A percentile compares a stretch with the other conserved stretches of the same genome.
Conservation (phyloP, 2,113 vertebrate genomes). For the Manacus vitellinus region DNA sequence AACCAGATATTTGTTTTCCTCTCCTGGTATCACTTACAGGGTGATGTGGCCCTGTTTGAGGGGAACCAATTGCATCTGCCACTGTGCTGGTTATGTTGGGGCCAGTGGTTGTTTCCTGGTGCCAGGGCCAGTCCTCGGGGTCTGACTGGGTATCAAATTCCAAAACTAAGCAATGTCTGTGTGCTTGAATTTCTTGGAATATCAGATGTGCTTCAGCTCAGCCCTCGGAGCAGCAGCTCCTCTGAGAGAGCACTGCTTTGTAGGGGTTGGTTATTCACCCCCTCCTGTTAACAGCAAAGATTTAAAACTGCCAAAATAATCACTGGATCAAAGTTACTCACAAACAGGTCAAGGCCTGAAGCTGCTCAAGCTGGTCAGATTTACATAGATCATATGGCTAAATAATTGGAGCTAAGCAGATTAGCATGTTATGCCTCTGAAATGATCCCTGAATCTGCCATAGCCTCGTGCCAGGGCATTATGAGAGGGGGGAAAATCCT, state of each 20-base stretch:
- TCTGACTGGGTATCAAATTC: not conserved
- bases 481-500: not conserved
- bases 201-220: not conserved
- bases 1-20: not conserved
- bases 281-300: not conserved
- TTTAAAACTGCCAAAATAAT: conserved; percentile 48
- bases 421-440: conserved; percentile 49
- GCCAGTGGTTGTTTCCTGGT: no score
- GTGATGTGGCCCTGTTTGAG: not conserved
- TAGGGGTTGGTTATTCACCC: not conserved
- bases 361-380: conserved; percentile 43
- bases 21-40: not conserved
- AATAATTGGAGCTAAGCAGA: conserved; percentile 69
- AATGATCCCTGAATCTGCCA: conserved; percentile 32
- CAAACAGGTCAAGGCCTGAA: not conserved
- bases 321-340: conserved; percentile 6
- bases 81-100: fast-evolving
- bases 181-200: not conserved
- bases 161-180: not conserved
- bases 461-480: conserved; percentile 5
- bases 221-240: not conserved
- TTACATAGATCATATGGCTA: conserved; percentile 43
- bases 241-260: not conserved
- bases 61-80: not conserved
- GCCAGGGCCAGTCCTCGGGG: fast-evolving